phyloP scores from a whole-genome alignment of 2,888 invertebrate species.

The Drosophila atroscutellata region DNA sequence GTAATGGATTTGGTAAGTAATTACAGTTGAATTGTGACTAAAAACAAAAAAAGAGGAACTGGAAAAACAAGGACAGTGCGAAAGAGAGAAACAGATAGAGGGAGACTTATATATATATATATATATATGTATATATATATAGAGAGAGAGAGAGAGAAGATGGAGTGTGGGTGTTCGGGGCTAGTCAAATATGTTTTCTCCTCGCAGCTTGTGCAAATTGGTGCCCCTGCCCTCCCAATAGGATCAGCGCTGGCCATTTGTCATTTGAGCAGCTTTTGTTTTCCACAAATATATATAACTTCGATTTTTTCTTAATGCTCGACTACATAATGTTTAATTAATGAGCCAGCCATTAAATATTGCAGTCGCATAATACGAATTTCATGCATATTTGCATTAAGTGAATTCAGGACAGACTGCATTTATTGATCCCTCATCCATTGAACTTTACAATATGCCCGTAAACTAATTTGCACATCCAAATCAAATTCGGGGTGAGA shows the following conservation, averaged over 20 bases:
- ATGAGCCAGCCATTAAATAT: slow-evolving; percentile 64
- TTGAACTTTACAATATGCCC: neutral
- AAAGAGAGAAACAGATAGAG: slow-evolving; percentile 1
- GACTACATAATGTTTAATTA: slow-evolving; percentile 71
- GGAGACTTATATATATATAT: neutral
- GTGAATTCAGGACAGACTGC: neutral
- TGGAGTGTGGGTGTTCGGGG: neutral
- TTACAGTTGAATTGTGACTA: slow-evolving; percentile 78
- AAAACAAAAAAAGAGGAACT: slow-evolving; percentile 33
- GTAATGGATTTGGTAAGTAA: slow-evolving; percentile 69
- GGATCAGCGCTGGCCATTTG: slow-evolving; percentile 65
- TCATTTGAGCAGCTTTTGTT: slow-evolving; percentile 52
- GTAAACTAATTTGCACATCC: neutral
- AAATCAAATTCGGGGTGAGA: neutral
- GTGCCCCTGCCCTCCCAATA: slow-evolving; percentile 18
- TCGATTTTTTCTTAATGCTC: slow-evolving; percentile 46
- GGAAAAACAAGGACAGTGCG: slow-evolving; percentile 2
- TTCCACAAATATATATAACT: slow-evolving; percentile 10
- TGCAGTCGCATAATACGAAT: slow-evolving; percentile 52
- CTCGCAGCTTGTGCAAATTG: slow-evolving; percentile 47
- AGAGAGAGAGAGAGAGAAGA: neutral
- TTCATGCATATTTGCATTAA: slow-evolving; percentile 42
- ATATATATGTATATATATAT: neutral
- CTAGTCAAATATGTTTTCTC: slow-evolving; percentile 50
- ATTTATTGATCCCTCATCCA: neutral